Base-by-base conservation (phyloP, 2,888 invertebrate genomes). In the Drosophila antonietae region DNA sequence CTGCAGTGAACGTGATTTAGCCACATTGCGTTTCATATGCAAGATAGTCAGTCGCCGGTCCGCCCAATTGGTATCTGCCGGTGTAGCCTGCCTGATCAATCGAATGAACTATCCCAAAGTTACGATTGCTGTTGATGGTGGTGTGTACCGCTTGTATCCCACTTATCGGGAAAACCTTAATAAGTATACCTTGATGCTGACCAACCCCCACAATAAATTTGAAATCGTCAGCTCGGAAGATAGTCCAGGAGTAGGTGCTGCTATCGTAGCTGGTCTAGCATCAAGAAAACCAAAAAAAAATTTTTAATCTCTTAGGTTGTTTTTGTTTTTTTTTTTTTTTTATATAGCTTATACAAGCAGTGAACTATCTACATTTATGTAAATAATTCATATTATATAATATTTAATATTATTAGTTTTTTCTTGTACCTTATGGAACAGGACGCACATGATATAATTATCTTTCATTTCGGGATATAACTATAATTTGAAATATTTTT, bases 61-160 rank as follows among this genome's bases (percentile, higher is more conserved):
- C 0, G 98, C 99, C 1, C 95, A 97, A 93, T 93, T 99, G n/a
- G 96, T 97, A 6, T 97, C 98, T 0, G 97, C 97, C 55, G 97
- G 97, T 41, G 94, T 97, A 69, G 96, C 98, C 2, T 62, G 68
- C 2, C 37, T 84, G n/a, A 41, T 88, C n/a, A 77, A 87, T 53
- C 79, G 68, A 31, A 87, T 87, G 81, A 49, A 53, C 8, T 6
- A 59, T 28, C 10, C 66, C 0, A 14, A 65, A 0, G 37, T 70
- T 12, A 37, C 73, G 1, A 60, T 87, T 18, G 77, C 81, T 23
- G 74, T 89, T 0, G 87, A 88, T 49, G 89, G 87, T 0, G 80
- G 88, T 28, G 64, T 89, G 4, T 88, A 83, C 56, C 81, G 87
- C 0, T 46, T 83, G 1, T 76, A 68, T 61, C 83, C 87, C 5